A percentile compares a stretch with the other conserved stretches of the same genome.
Evolutionary conservation across 1,140 invertebrate species (phyloP).

Genomic region (Leptinotarsa undecemlineata): DNA sequence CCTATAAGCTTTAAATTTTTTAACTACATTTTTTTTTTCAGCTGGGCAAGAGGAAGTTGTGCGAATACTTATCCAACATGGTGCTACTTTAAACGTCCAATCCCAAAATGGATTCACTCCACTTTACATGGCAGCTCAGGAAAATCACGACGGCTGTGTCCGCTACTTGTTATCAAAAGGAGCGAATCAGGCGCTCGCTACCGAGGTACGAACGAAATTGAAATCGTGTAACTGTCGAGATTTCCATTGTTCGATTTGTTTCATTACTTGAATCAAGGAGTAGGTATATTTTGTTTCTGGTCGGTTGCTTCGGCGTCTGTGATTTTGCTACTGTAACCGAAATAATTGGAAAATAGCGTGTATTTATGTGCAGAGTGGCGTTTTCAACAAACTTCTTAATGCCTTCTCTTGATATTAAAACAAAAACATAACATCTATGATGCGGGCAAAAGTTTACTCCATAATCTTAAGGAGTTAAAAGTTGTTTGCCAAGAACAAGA

Average conservation of each 20-base stretch:
- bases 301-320: not conserved
- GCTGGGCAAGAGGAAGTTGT: slow-evolving; percentile 96
- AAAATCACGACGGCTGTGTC: slow-evolving; percentile 95
- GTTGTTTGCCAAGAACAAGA: too few relatives aligned
- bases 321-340: too few relatives aligned
- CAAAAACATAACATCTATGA: too few relatives aligned
- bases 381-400: too few relatives aligned
- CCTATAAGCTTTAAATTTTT: too few relatives aligned
- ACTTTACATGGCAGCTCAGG: slow-evolving; percentile 98
- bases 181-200: slow-evolving; percentile 94
- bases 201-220: slow-evolving; percentile 71
- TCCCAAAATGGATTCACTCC: slow-evolving; percentile 98
- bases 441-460: too few relatives aligned
- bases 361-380: too few relatives aligned
- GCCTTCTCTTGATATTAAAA: too few relatives aligned
- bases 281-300: not conserved
- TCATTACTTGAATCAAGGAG: not conserved
- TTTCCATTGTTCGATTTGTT: slow-evolving; percentile 23
- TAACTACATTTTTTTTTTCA: slow-evolving; percentile 51
- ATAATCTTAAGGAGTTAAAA: too few relatives aligned
- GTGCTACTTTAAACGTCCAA: slow-evolving; percentile 95
- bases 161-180: slow-evolving; percentile 89
- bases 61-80: slow-evolving; percentile 82
- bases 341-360: too few relatives aligned
- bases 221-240: slow-evolving; percentile 4